Evolutionary conservation across 2,888 invertebrate genomes (phyloP).

Genomic region (Endotricha flammealis): DNA sequence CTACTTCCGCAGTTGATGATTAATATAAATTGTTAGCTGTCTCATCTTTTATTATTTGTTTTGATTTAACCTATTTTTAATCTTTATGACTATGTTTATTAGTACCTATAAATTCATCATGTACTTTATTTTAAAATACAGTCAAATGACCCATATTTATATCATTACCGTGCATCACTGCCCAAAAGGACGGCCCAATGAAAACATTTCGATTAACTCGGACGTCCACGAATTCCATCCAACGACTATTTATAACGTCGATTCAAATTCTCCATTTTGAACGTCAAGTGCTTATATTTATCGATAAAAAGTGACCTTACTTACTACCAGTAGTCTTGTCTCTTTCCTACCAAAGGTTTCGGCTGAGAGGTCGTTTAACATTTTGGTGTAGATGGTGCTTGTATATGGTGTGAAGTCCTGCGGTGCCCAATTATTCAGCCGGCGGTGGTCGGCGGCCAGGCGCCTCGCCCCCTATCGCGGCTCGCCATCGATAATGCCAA

Average conservation of each 20-base stretch:
- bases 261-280: slow-evolving; percentile 45
- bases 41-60: background rate
- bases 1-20: too few species aligned
- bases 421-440: slow-evolving; percentile 72
- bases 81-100: background rate
- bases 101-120: too few species aligned
- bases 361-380: slow-evolving; percentile 18
- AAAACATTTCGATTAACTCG: slow-evolving; percentile 41
- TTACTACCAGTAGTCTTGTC: slow-evolving; percentile 27
- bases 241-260: slow-evolving; percentile 50
- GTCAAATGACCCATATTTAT: slow-evolving; percentile 5
- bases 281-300: slow-evolving; percentile 48
- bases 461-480: slow-evolving; percentile 71
- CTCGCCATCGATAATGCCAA: slow-evolving; percentile 71
- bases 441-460: slow-evolving; percentile 68
- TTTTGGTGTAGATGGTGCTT: slow-evolving; percentile 29
- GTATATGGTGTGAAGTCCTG: slow-evolving; percentile 72
- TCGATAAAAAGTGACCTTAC: slow-evolving; percentile 39
- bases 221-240: slow-evolving; percentile 46
- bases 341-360: slow-evolving; percentile 19
- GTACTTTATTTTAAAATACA: slow-evolving; percentile 3
- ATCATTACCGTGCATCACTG: slow-evolving; percentile 10
- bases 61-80: background rate
- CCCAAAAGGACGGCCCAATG: slow-evolving; percentile 28
- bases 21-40: too few species aligned